Base-by-base conservation (phyloP, 53 echinoderm and acorn worm species). In the Temnopleurus reevesii region DNA sequence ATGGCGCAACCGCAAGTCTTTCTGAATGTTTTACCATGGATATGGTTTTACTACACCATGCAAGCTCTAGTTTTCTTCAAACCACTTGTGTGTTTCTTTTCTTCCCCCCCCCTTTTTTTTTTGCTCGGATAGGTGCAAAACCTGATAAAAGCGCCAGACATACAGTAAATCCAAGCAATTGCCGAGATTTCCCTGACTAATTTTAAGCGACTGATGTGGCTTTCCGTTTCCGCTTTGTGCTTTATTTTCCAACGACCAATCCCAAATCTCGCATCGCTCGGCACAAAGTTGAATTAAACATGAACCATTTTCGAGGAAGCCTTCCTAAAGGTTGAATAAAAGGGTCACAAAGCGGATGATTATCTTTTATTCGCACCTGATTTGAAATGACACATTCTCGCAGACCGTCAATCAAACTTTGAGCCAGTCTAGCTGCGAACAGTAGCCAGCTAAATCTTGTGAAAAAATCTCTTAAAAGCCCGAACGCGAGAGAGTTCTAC, bases 211-310 rank as follows among this genome's bases (percentile, higher is more conserved):
- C 34, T 31, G 13, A 63, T 21, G 9, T 2, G 33, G 15, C 3
- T 71, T 15, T 71, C 13, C 1, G 8, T 23, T 38, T 71, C 41
- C 71, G 21, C 43, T 71, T 36, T 23, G 21, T 71, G 36, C 71
- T n/a, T 71, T 8, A 71, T 71, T 71, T 0, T 41, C 23, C 43
- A 1, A 18, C 63, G 34, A 71, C 43, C 71, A 38, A 71, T 10
- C 36, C 21, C 71, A 71, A 71, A 17, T 41, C 71, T 33, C 33
- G 15, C 38, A 71, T 43, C 71, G 41, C 21, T 71, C 9, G 23
- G 23, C 23, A 41, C 19, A 79, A 79, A 79, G 28, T 12, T 79
- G 79, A 79, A 79, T 79, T 79, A 79, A 79, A 79, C 79, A 79
- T 79, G 79, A 49, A 79, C 79, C 51, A 46, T 26, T 79, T 76